Evolutionary conservation across 2,888 invertebrate genomes (phyloP).

Genomic region (Lysandra coridon): DNA sequence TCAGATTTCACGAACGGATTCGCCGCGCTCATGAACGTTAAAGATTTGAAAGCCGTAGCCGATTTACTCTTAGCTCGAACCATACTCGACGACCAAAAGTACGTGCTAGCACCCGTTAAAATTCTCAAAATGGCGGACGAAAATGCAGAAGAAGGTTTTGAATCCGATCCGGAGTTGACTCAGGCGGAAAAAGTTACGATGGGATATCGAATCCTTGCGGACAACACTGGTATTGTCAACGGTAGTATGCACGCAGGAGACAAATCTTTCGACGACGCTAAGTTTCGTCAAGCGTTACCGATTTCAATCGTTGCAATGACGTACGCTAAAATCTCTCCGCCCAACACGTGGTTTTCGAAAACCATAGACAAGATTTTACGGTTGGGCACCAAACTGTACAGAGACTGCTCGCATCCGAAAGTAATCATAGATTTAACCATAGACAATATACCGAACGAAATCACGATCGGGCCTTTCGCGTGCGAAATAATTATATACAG

Average conservation of each 20-base stretch:
- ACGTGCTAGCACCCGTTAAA: conserved; percentile 70
- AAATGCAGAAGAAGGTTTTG: conserved; percentile 68
- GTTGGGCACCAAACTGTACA: conserved; percentile 80
- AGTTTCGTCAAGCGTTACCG: conserved; percentile 81
- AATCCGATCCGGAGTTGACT: conserved; percentile 71
- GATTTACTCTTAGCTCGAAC: conserved; percentile 75
- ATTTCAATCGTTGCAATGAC: conserved; percentile 81
- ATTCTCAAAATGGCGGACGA: conserved; percentile 70
- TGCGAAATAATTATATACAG: conserved; percentile 81
- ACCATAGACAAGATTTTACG: conserved; percentile 81
- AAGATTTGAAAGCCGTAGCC: conserved; percentile 71
- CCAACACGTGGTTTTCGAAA: conserved; percentile 80
- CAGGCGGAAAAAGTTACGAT: conserved; percentile 74
- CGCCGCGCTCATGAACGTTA: conserved; percentile 79
- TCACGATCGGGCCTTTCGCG: conserved; percentile 78
- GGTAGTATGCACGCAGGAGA: conserved; percentile 81
- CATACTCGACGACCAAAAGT: conserved; percentile 73
- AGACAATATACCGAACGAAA: conserved; percentile 79
- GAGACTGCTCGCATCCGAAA: conserved; percentile 75
- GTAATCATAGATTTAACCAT: conserved; percentile 71
- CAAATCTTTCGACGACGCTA: conserved; percentile 79
- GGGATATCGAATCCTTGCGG: conserved; percentile 78
- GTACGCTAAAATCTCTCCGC: conserved; percentile 83
- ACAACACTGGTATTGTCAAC: conserved; percentile 79
- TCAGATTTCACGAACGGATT: conserved; percentile 73